These are phyloP conservation scores for Perccottus glenii DNA, from an alignment of 2,113 vertebrate species.

Conservation along the genomic window DNA sequence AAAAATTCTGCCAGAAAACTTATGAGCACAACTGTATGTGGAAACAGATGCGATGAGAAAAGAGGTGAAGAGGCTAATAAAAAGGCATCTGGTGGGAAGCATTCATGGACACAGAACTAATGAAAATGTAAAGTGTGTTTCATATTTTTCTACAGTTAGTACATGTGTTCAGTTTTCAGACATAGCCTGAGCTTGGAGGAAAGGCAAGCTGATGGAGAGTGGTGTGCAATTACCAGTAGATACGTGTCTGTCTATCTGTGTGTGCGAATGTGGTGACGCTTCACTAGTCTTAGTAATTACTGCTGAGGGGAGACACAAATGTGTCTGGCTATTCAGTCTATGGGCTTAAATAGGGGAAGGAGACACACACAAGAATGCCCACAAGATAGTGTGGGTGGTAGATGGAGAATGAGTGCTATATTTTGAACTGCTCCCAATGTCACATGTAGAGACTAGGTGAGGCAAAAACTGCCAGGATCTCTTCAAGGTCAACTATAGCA, in stretches of 20 bases:
- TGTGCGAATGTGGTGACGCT: conserved; percentile 46
- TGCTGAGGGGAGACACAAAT: conserved; percentile 58
- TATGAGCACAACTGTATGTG: background rate
- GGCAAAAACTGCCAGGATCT: conserved; percentile 29
- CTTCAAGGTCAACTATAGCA: conserved; percentile 23
- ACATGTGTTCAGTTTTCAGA: conserved; percentile 33
- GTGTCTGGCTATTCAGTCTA: conserved; percentile 57
- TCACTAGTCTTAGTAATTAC: conserved; percentile 64
- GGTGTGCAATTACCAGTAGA: conserved; percentile 46
- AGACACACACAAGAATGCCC: conserved; percentile 10
- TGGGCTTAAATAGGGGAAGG: conserved; percentile 36
- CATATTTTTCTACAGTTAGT: conserved; percentile 26
- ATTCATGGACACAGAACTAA: conserved; percentile 41
- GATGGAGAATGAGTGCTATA: conserved; percentile 22
- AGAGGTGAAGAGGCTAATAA: conserved; percentile 38
- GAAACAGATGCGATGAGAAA: conserved; percentile 29
- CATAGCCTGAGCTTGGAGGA: conserved; percentile 27
- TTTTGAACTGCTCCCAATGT: conserved; percentile 40
- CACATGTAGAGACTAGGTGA: conserved; percentile 24
- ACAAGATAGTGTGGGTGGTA: conserved; percentile 10
- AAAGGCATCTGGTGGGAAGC: conserved; percentile 39
- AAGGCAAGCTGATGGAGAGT: conserved; percentile 36
- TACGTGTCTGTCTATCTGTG: conserved; percentile 35
- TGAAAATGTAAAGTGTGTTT: conserved; percentile 48
- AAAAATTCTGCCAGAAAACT: no score